Percentiles rank a stretch among this genome's conserved stretches.
Evolutionary conservation across 2,113 vertebrate genomes (phyloP).

Genomic region (Leucopternis melanops): DNA sequence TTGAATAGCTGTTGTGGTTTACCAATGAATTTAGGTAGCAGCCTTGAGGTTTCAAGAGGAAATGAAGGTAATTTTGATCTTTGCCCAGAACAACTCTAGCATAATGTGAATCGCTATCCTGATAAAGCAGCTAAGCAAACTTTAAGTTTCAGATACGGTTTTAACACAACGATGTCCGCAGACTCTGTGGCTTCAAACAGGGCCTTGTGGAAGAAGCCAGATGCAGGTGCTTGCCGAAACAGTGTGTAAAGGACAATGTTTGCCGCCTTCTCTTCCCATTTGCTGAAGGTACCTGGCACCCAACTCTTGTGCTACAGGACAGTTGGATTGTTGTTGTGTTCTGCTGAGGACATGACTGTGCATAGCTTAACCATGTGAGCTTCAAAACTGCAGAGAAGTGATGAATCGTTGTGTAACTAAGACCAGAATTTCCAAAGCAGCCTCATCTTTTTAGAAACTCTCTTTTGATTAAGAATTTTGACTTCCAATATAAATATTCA

Average conservation of each 20-base stretch:
- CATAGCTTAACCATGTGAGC: background rate
- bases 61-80: background rate
- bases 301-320: background rate
- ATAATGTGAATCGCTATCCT: background rate
- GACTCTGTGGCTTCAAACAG: background rate
- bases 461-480: background rate
- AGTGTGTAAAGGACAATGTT: background rate
- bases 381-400: background rate
- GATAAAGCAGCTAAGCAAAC: background rate
- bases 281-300: background rate
- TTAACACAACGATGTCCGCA: background rate
- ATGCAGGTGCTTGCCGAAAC: fast-evolving
- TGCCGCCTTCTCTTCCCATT: background rate
- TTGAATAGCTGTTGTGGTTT: background rate
- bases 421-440: constrained; percentile 7
- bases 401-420: background rate
- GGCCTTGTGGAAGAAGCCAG: background rate
- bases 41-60: constrained; percentile 3
- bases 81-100: background rate
- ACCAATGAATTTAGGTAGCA: background rate
- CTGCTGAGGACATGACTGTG: background rate
- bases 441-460: background rate
- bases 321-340: background rate
- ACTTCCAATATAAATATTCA: constrained; percentile 15
- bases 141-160: background rate